phyloP scores from a whole-genome alignment of 2,113 vertebrate species.

The Delphinapterus leucas region DNA sequence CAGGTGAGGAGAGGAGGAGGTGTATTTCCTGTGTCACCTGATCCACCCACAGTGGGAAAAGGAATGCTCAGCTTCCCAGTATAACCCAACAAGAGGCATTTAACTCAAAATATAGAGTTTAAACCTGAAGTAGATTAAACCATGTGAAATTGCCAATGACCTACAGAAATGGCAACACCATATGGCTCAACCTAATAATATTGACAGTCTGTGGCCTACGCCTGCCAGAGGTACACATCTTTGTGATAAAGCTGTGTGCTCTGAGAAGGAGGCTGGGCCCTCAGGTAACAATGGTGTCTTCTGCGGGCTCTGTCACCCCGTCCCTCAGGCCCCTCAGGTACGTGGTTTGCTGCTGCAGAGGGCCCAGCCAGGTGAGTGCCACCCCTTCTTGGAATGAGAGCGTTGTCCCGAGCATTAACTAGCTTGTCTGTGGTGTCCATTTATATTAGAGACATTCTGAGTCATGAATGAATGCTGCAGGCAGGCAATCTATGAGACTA shows the following conservation, averaged over 20 bases:
- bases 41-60: neutral
- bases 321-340: neutral
- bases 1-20: neutral
- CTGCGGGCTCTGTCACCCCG: neutral
- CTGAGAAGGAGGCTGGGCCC: neutral
- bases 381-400: neutral
- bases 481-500: neutral
- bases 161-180: neutral
- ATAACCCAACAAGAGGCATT: neutral
- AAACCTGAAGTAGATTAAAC: neutral
- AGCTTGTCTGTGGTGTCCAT: neutral
- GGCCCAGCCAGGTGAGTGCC: neutral
- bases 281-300: neutral
- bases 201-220: neutral
- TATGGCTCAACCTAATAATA: neutral
- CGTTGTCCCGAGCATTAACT: neutral
- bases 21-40: neutral
- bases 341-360: neutral
- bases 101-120: neutral
- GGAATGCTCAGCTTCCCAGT: neutral
- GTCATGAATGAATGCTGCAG: conserved; percentile 41
- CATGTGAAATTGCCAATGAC: neutral
- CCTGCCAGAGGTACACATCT: neutral
- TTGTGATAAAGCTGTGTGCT: neutral
- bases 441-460: neutral